Evolutionary conservation across 2,797 vertebrate species (phyloP).

Genomic region (Rhinogobio ventralis): DNA sequence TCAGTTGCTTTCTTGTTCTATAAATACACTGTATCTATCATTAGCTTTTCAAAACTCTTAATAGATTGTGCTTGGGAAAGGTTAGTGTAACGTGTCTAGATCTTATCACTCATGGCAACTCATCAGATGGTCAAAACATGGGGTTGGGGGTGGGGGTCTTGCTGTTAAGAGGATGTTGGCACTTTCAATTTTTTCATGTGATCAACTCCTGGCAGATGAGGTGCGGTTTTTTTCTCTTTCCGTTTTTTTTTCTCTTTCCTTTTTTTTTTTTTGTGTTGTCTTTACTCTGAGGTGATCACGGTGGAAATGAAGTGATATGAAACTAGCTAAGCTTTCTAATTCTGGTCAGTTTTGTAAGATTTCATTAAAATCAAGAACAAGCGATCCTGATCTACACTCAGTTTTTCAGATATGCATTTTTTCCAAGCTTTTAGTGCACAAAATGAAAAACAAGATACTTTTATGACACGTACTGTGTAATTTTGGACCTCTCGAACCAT

Average conservation of each 20-base stretch:
- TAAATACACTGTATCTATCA: conserved; percentile 90
- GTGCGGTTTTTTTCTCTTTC: conserved; percentile 82
- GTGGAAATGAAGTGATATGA: conserved; percentile 61
- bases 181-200: conserved; percentile 72
- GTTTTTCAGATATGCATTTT: conserved; percentile 41
- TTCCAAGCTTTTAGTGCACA: conserved; percentile 25
- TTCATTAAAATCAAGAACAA: conserved; percentile 50
- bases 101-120: conserved; percentile 85
- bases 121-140: conserved; percentile 87
- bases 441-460: conserved; percentile 23
- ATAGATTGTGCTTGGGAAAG: conserved; percentile 91
- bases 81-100: conserved; percentile 88
- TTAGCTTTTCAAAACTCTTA: conserved; percentile 88
- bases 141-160: conserved; percentile 74
- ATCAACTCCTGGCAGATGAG: conserved; percentile 83
- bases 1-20: conserved; percentile 77
- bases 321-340: conserved; percentile 45
- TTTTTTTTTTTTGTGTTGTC: conserved; percentile 60
- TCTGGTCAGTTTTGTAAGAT: conserved; percentile 38
- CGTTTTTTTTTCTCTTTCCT: conserved; percentile 55
- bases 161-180: conserved; percentile 84
- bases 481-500: conserved; percentile 74
- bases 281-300: conserved; percentile 63
- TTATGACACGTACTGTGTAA: conserved; percentile 21
- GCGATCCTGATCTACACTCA: conserved; percentile 28